Percentiles rank a stretch among this genome's conserved stretches.
These are phyloP conservation scores for Mycteria americana DNA, from an alignment of 2,797 vertebrate species.

Conservation along the genomic window DNA sequence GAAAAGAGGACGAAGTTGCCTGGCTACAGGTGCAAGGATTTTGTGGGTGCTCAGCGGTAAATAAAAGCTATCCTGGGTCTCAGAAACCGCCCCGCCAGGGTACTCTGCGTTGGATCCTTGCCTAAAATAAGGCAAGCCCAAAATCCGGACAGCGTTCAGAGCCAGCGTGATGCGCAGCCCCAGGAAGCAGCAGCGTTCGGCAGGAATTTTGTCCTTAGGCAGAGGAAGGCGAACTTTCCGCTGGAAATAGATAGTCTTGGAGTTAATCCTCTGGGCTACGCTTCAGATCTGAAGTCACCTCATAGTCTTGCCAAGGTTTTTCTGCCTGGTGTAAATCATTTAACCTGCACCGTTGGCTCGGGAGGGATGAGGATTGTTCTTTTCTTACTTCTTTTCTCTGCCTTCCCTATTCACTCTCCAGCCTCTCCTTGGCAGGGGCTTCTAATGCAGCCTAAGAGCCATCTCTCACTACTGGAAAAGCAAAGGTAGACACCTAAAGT, in stretches of 20 bases:
- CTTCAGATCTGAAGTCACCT: conserved; percentile 39
- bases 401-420: not conserved
- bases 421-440: not conserved
- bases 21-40: conserved; percentile 54
- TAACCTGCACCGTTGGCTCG: not conserved
- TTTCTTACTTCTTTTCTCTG: not conserved
- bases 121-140: not conserved
- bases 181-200: conserved; percentile 34
- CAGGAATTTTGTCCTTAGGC: conserved; percentile 50
- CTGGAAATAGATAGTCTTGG: conserved; percentile 42
- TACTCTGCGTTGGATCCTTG: not conserved
- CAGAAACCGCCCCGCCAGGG: not conserved
- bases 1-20: conserved; percentile 37
- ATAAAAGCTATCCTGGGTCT: not conserved
- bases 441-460: not conserved
- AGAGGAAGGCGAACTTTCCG: conserved; percentile 1
- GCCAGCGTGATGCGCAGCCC: not conserved
- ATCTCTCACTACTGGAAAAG: not conserved
- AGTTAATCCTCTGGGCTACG: conserved; percentile 26
- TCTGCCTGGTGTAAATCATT: not conserved
- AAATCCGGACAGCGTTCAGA: not conserved
- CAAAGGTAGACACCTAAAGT: not conserved
- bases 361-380: not conserved
- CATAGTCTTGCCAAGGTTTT: not conserved
- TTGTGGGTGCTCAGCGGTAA: conserved; percentile 25